Evolutionary conservation across 2,888 invertebrate species (phyloP).

Genomic region (Drosophila merina): DNA sequence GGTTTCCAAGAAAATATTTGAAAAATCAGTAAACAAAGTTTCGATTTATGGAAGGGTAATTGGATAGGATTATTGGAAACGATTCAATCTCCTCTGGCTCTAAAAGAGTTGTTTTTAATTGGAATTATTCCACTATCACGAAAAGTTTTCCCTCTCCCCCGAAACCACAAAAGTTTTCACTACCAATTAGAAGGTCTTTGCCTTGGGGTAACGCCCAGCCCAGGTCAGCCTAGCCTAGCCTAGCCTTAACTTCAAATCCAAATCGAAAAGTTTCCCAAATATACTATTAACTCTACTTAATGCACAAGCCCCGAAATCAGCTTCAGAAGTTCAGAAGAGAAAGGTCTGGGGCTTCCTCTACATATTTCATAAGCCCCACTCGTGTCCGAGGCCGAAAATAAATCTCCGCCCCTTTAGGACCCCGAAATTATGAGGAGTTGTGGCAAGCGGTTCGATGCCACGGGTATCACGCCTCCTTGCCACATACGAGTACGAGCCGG

Average conservation of each 20-base stretch:
- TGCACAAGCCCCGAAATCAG: constrained; percentile 20
- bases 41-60: neutral
- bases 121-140: neutral
- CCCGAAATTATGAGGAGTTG: constrained; percentile 27
- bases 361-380: constrained; percentile 41
- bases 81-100: neutral
- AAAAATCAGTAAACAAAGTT: neutral
- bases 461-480: constrained; percentile 24
- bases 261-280: neutral
- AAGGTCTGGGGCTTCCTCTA: neutral
- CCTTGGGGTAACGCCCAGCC: constrained; percentile 13
- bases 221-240: no score
- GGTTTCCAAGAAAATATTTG: neutral
- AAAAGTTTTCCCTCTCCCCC: neutral
- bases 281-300: constrained; percentile 38
- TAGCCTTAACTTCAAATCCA: neutral
- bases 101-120: neutral
- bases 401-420: neutral
- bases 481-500: neutral
- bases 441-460: constrained; percentile 10
- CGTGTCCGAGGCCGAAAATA: constrained; percentile 29
- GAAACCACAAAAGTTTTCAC: constrained; percentile 18
- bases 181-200: constrained; percentile 12
- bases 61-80: neutral
- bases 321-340: constrained; percentile 14